Evolutionary conservation across 30 jellyfish, hydroid and myxozoan genomes (phyloP).

Genomic region (Aurelia coerulea): DNA sequence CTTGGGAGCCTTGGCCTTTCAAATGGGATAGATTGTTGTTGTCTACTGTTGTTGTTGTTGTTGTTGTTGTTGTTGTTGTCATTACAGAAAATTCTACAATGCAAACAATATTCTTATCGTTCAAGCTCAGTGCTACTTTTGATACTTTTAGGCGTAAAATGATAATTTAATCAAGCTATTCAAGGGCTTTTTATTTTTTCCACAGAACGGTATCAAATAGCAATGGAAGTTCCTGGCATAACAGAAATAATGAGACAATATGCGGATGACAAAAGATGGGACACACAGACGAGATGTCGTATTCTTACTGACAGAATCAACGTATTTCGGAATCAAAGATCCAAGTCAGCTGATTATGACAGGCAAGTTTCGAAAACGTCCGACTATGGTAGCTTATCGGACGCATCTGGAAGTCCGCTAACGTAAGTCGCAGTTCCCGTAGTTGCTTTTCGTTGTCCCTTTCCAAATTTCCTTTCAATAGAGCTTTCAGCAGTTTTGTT

Average conservation of each 20-base stretch:
- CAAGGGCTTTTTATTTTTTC: background rate
- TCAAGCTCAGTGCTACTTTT: too few species aligned
- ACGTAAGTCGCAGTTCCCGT: constrained; percentile 37
- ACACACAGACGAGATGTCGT: constrained; percentile 64
- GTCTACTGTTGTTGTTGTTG: too few species aligned
- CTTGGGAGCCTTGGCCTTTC: too few species aligned
- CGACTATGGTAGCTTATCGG: constrained; percentile 81
- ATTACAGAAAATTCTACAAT: too few species aligned
- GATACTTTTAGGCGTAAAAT: too few species aligned
- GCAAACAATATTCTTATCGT: too few species aligned
- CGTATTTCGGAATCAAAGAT: background rate
- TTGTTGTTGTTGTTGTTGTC: too few species aligned
- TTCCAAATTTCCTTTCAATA: too few species aligned
- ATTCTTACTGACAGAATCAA: constrained; percentile 32
- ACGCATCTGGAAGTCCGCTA: constrained; percentile 72
- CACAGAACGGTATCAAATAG: constrained; percentile 74
- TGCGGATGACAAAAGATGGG: constrained; percentile 75
- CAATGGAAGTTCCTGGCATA: constrained; percentile 73
- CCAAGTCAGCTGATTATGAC: constrained; percentile 57
- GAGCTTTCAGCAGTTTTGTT: too few species aligned
- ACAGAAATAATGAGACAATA: constrained; percentile 36
- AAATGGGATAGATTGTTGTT: too few species aligned
- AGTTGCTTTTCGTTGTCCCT: too few species aligned
- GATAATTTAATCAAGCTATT: too few species aligned
- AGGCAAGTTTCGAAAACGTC: constrained; percentile 69